Conservation (phyloP, 2,888 invertebrate species). For the Synanthedon myopaeformis region DNA sequence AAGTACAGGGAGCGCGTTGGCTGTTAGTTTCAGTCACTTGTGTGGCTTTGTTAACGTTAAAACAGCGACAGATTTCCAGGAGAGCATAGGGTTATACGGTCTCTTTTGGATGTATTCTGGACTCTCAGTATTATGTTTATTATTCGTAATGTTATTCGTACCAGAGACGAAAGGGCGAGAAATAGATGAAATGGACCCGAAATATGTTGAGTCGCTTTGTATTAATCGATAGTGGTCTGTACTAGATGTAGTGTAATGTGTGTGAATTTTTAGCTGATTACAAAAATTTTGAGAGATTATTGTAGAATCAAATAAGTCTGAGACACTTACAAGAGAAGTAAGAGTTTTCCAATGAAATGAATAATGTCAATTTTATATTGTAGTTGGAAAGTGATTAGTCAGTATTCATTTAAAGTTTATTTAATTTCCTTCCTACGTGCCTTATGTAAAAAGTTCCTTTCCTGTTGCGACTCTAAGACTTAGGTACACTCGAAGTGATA, state of each 20-base stretch:
- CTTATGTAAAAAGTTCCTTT: background rate
- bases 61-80: slow-evolving; percentile 83
- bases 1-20: slow-evolving; percentile 77
- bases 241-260: background rate
- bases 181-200: slow-evolving; percentile 87
- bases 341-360: too few species aligned
- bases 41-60: slow-evolving; percentile 88
- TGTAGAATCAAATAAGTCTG: too few species aligned
- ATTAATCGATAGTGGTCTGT: slow-evolving; percentile 59
- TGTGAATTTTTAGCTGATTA: too few species aligned
- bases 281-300: too few species aligned
- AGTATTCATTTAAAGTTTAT: background rate
- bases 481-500: background rate
- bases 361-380: too few species aligned
- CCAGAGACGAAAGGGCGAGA: slow-evolving; percentile 93
- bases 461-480: background rate
- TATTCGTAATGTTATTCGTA: slow-evolving; percentile 86
- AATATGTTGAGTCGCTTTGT: slow-evolving; percentile 69
- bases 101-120: slow-evolving; percentile 90
- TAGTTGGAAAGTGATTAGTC: background rate
- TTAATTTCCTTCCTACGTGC: background rate
- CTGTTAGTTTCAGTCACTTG: slow-evolving; percentile 86
- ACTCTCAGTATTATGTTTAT: slow-evolving; percentile 81
- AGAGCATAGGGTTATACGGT: slow-evolving; percentile 80
- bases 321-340: too few species aligned